A percentile compares a stretch with the other conserved stretches of the same genome.
These are phyloP conservation scores for Sinosuthora webbiana DNA, from an alignment of 2,113 vertebrate genomes.

Conservation along the genomic window DNA sequence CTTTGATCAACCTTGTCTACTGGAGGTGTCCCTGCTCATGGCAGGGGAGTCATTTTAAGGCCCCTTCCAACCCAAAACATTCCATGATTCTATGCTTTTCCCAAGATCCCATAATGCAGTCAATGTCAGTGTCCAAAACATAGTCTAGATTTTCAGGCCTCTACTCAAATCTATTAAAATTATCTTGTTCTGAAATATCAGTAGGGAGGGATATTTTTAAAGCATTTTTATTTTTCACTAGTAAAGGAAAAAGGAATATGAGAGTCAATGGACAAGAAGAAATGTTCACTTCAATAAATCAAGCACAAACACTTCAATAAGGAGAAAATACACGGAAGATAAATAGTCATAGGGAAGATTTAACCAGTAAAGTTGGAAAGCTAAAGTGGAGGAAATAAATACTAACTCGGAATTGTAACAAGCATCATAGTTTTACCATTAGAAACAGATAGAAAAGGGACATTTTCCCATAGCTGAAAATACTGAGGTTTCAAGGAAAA, in stretches of 20 bases:
- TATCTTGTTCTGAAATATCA: neutral
- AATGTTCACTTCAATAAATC: neutral
- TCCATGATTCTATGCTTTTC: neutral
- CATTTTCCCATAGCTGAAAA: neutral
- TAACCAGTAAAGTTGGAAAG: neutral
- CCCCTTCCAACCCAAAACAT: neutral
- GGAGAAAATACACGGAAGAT: fast-evolving
- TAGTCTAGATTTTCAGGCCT: neutral
- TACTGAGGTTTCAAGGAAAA: neutral
- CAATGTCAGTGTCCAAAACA: neutral
- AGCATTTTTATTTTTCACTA: neutral
- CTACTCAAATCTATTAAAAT: neutral
- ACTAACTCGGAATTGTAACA: neutral
- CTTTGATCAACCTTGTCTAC: neutral
- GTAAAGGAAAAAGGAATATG: neutral
- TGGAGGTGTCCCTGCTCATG: neutral
- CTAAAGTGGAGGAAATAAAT: neutral
- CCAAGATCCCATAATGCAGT: neutral
- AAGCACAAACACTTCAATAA: neutral
- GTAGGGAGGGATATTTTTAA: neutral
- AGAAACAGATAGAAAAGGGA: neutral
- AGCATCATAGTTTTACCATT: neutral
- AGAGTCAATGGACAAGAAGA: neutral
- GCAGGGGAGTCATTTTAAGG: fast-evolving
- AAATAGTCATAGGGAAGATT: neutral